A percentile compares a stretch with the other conserved stretches of the same genome.
phyloP scores from a whole-genome alignment of 2,797 vertebrate genomes.

The Microchirus variegatus region DNA sequence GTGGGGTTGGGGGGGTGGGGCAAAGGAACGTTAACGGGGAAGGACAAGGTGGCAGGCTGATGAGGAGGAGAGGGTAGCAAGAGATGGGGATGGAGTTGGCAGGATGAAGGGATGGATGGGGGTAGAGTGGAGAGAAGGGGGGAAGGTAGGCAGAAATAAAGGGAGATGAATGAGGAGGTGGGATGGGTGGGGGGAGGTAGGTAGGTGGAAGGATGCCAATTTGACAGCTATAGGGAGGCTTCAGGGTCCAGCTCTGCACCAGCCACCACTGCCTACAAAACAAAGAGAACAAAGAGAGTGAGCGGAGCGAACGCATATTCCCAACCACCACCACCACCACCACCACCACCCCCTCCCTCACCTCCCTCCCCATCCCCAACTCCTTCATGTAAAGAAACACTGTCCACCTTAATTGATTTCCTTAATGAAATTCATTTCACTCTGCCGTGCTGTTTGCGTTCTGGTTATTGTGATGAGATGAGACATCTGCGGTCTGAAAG shows the following conservation, averaged over 20 bases:
- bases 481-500: neutral
- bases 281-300: slow-evolving; percentile 69
- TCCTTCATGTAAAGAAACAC: neutral
- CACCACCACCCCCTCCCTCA: neutral
- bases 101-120: slow-evolving; percentile 21
- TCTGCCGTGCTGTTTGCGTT: neutral
- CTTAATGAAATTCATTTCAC: slow-evolving; percentile 46
- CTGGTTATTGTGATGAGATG: neutral
- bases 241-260: slow-evolving; percentile 42
- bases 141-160: slow-evolving; percentile 22
- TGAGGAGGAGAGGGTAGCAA: slow-evolving; percentile 26
- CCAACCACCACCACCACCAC: neutral
- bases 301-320: neutral
- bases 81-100: slow-evolving; percentile 38
- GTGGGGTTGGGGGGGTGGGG: neutral
- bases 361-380: neutral
- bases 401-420: slow-evolving; percentile 53
- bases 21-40: neutral
- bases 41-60: slow-evolving; percentile 12
- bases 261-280: slow-evolving; percentile 30
- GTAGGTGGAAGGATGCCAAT: slow-evolving; percentile 56
- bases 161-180: slow-evolving; percentile 39
- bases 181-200: slow-evolving; percentile 29
- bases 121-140: neutral
- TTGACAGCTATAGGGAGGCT: slow-evolving; percentile 33